phyloP scores from a whole-genome alignment of 1,140 invertebrate genomes.

The Mercenaria mercenaria region DNA sequence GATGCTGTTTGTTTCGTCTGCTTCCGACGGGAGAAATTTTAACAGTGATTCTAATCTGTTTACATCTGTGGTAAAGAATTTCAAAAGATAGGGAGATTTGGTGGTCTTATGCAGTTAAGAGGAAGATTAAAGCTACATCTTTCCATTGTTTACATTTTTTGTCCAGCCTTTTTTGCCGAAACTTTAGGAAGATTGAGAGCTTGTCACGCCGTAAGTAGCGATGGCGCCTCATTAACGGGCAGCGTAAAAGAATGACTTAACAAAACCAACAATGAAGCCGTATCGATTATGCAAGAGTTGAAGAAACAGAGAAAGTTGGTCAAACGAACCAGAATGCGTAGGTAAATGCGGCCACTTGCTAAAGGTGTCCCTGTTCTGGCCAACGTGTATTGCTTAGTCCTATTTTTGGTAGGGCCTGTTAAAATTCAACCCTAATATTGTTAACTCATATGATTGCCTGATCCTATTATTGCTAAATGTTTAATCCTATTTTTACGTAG shows the following conservation, averaged over 20 bases:
- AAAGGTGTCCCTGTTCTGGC: too few species aligned
- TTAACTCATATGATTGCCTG: too few species aligned
- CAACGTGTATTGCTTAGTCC: too few species aligned
- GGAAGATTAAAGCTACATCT: constrained; percentile 47
- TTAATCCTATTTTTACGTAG: too few species aligned
- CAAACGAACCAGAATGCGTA: too few species aligned
- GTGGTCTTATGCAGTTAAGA: constrained; percentile 26
- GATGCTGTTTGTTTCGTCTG: constrained; percentile 57
- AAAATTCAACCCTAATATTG: too few species aligned
- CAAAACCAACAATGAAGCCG: background rate
- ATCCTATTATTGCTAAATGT: too few species aligned
- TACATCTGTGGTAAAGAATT: constrained; percentile 51
- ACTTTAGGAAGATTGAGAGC: background rate
- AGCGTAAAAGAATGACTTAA: background rate
- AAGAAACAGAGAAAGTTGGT: too few species aligned
- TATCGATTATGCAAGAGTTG: background rate
- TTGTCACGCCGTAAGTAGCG: background rate
- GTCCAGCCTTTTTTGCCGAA: background rate
- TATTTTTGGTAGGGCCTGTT: too few species aligned
- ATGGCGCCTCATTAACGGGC: constrained; percentile 1
- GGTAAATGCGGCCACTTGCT: too few species aligned
- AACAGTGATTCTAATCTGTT: constrained; percentile 61
- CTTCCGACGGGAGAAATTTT: constrained; percentile 61
- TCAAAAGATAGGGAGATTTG: constrained; percentile 55
- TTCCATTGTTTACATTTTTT: constrained; percentile 23